phyloP scores from a whole-genome alignment of 2,888 invertebrate genomes.

The Troides helena region DNA sequence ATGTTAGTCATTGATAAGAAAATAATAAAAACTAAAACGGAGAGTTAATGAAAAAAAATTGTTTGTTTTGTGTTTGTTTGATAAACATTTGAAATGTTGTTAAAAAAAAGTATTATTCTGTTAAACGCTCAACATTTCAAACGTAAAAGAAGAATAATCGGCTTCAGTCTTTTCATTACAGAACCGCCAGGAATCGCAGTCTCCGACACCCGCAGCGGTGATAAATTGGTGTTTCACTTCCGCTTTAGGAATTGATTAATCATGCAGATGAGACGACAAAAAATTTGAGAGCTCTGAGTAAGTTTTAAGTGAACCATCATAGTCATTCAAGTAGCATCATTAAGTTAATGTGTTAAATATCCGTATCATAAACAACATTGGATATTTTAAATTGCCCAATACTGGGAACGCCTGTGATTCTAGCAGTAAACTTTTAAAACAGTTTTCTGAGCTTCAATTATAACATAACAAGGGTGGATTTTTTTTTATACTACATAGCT shows the following conservation, averaged over 20 bases:
- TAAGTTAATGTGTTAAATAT: slow-evolving; percentile 3
- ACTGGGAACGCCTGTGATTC: background rate
- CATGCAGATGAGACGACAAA: slow-evolving; percentile 10
- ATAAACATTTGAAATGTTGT: too few species aligned
- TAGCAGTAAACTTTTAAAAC: too few species aligned
- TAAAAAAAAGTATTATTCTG: too few species aligned
- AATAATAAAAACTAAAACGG: too few species aligned
- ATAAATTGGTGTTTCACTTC: slow-evolving; percentile 17
- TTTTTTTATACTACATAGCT: too few species aligned
- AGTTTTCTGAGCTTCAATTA: background rate
- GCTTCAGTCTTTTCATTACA: background rate
- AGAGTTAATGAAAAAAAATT: too few species aligned
- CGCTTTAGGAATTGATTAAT: slow-evolving; percentile 16
- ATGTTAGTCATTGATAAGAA: too few species aligned
- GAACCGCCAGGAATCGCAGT: background rate
- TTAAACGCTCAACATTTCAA: too few species aligned
- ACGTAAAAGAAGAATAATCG: too few species aligned
- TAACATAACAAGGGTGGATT: background rate
- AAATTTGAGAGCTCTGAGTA: slow-evolving; percentile 6
- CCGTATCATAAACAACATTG: background rate
- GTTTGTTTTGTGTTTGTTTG: too few species aligned
- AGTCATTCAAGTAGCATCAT: background rate
- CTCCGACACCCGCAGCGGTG: slow-evolving; percentile 1
- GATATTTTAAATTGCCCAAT: background rate
- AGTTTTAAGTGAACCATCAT: slow-evolving; percentile 12